Percentiles rank a stretch among this genome's conserved stretches.
Evolutionary conservation across 2,113 vertebrate genomes (phyloP).

Genomic region (Nannospalax galili): DNA sequence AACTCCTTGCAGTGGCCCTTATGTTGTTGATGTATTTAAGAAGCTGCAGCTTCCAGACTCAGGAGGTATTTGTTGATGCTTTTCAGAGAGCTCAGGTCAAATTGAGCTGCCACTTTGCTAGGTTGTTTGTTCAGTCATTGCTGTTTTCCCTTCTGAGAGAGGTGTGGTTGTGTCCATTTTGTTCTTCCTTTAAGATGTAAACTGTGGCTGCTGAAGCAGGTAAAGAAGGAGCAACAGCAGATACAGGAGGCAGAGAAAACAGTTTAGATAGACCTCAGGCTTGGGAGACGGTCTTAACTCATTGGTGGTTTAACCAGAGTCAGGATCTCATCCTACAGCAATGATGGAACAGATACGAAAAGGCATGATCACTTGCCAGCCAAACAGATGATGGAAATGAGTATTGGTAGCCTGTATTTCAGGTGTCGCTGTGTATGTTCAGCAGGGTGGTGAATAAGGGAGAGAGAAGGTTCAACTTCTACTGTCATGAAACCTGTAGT

Average conservation of each 20-base stretch:
- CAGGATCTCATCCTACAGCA: neutral
- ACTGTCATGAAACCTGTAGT: neutral
- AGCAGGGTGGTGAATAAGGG: neutral
- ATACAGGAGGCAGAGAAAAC: neutral
- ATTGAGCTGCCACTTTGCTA: neutral
- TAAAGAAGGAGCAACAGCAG: neutral
- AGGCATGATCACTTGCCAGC: fast-evolving
- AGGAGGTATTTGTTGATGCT: neutral
- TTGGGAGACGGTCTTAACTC: neutral
- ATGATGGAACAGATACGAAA: neutral
- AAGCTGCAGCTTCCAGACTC: neutral
- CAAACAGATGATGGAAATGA: neutral
- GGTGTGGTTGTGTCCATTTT: neutral
- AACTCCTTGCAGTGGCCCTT: neutral
- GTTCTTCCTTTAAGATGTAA: neutral
- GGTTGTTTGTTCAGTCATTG: neutral
- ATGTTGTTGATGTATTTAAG: neutral
- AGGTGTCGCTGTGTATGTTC: neutral
- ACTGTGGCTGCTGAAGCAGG: neutral
- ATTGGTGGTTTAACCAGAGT: neutral
- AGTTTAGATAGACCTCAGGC: neutral
- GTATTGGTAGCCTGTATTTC: neutral
- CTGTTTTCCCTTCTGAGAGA: neutral
- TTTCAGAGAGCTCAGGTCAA: neutral
- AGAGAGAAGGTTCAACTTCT: neutral